Conservation (phyloP, 2,888 invertebrate species). For the Plebejus melissa region DNA sequence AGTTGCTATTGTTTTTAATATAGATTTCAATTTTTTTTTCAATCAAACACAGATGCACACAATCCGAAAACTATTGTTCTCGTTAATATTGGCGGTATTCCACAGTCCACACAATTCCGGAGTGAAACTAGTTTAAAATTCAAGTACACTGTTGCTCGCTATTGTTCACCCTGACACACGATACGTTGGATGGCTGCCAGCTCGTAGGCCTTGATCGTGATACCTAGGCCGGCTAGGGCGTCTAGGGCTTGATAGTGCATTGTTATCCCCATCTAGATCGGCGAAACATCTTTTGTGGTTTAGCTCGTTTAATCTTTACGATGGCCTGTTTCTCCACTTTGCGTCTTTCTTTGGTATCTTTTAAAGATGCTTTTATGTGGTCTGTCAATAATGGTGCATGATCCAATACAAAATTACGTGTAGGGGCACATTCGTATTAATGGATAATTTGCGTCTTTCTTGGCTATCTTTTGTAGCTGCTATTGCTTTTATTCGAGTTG, state of each 20-base stretch:
- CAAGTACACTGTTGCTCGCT: conserved; percentile 33
- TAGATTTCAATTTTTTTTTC: neutral
- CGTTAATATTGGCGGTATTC: neutral
- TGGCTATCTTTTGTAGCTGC: no score
- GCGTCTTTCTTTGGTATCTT: neutral
- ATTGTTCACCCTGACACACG: conserved; percentile 35
- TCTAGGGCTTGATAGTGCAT: conserved; percentile 5
- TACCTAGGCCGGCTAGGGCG: conserved; percentile 24
- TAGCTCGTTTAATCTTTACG: conserved; percentile 6
- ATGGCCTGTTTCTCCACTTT: neutral
- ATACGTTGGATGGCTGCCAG: conserved; percentile 36
- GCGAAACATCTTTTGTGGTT: neutral
- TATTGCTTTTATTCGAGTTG: no score
- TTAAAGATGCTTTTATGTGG: neutral
- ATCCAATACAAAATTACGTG: no score
- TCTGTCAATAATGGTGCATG: no score
- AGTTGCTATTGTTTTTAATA: no score
- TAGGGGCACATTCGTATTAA: no score
- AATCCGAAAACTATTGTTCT: neutral
- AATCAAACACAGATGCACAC: neutral
- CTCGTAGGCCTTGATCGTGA: conserved; percentile 36
- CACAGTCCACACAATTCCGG: neutral
- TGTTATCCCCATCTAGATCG: neutral
- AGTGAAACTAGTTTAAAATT: conserved; percentile 5
- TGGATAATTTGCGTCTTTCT: no score